Conservation (phyloP, 2,888 invertebrate species). For the Mesorhabditis belari region DNA sequence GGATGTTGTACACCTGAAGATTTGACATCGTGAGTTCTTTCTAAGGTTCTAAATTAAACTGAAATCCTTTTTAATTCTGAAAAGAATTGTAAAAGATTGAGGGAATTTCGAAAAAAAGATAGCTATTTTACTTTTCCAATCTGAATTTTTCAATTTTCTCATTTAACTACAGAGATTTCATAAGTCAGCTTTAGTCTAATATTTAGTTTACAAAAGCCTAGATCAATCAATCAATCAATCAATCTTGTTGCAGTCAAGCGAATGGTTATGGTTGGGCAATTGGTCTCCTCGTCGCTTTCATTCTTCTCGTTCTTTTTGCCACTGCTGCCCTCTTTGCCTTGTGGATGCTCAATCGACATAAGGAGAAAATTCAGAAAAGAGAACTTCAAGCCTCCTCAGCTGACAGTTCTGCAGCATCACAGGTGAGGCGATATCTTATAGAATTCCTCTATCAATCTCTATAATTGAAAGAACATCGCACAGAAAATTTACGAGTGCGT, state of each 20-base stretch:
- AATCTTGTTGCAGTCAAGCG: slow-evolving; percentile 17
- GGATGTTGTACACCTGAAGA: slow-evolving; percentile 44
- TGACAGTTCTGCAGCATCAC: slow-evolving; percentile 22
- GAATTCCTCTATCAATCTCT: not conserved
- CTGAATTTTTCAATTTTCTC: too few species aligned
- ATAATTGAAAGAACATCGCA: not conserved
- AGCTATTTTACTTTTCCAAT: too few species aligned
- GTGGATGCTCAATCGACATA: slow-evolving; percentile 25
- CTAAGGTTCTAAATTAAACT: too few species aligned
- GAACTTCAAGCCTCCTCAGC: slow-evolving; percentile 19
- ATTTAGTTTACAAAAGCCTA: not conserved
- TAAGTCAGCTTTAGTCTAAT: not conserved
- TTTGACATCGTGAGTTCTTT: slow-evolving; percentile 34
- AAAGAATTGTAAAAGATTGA: too few species aligned
- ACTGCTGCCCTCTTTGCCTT: slow-evolving; percentile 22
- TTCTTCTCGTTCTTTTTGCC: slow-evolving; percentile 33
- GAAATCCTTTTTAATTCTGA: too few species aligned
- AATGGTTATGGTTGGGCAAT: slow-evolving; percentile 44
- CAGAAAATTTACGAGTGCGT: not conserved
- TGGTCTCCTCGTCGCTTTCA: slow-evolving; percentile 35
- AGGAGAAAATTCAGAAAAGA: slow-evolving; percentile 25
- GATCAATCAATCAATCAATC: not conserved
- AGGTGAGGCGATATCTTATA: slow-evolving; percentile 6
- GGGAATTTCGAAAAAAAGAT: too few species aligned
- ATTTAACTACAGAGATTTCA: not conserved